Percentiles rank a stretch among this genome's conserved stretches.
phyloP scores from a whole-genome alignment of 2,113 vertebrate species.

The Saccopteryx leptura region DNA sequence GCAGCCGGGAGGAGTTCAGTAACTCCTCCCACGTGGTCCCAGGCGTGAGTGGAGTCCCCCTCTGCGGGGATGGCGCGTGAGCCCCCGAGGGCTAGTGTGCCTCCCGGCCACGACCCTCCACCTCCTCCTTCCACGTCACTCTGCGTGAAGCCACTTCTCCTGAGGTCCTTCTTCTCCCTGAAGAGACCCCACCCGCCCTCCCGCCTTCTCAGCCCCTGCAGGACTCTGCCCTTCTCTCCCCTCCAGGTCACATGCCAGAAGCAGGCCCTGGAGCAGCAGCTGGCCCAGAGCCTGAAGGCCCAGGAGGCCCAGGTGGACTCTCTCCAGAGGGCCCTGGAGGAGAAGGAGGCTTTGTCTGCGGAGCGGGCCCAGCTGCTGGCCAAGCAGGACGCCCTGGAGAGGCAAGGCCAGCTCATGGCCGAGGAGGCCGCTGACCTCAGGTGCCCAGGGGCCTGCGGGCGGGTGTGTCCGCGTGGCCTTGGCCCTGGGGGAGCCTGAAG shows the following conservation, averaged over 20 bases:
- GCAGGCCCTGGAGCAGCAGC: conserved; percentile 87
- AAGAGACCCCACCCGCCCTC: neutral
- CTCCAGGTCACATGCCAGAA: conserved; percentile 86
- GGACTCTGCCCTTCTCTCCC: neutral
- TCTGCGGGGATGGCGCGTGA: accelerated
- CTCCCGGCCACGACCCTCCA: neutral
- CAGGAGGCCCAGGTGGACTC: conserved; percentile 85
- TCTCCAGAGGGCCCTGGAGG: conserved; percentile 82
- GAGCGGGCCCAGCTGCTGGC: conserved; percentile 89
- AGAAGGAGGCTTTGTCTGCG: conserved; percentile 88
- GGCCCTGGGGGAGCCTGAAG: neutral
- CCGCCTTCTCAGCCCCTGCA: neutral
- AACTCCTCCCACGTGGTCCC: accelerated
- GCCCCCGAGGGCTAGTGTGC: accelerated
- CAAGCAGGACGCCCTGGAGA: conserved; percentile 88
- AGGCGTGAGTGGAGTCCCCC: neutral
- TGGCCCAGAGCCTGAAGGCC: conserved; percentile 86
- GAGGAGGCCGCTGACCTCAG: conserved; percentile 90
- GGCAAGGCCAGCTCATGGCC: conserved; percentile 86
- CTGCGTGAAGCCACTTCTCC: neutral
- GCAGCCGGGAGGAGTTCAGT: neutral
- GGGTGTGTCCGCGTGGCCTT: accelerated
- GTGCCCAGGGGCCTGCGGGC: conserved; percentile 85
- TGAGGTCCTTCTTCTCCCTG: neutral
- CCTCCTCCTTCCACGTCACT: accelerated